phyloP scores from a whole-genome alignment of 2,888 invertebrate genomes.

The Therioaphis trifolii region DNA sequence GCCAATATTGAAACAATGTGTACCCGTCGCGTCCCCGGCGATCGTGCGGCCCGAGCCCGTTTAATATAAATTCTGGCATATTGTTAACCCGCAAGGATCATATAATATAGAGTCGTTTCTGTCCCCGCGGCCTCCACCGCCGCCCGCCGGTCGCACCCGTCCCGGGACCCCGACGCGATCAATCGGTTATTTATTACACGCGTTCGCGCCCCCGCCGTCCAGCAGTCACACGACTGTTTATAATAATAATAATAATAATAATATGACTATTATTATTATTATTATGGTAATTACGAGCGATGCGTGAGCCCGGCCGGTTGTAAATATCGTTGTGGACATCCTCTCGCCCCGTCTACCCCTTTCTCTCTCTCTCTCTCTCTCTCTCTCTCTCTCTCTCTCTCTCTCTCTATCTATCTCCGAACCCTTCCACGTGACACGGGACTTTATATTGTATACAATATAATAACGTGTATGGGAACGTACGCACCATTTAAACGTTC shows the following conservation, averaged over 20 bases:
- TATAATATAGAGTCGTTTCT: constrained; percentile 29
- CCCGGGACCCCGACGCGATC: constrained; percentile 31
- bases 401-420: no score
- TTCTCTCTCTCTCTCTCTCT: no score
- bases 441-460: neutral
- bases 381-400: no score
- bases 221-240: constrained; percentile 36
- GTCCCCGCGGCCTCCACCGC: neutral
- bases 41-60: neutral
- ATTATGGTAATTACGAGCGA: constrained; percentile 59
- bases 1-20: constrained; percentile 61
- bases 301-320: constrained; percentile 42
- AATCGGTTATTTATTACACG: constrained; percentile 58
- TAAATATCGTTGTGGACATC: constrained; percentile 40
- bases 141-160: neutral
- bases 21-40: neutral
- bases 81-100: constrained; percentile 60
- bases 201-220: neutral
- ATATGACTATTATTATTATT: constrained; percentile 39
- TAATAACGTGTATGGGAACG: no score
- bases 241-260: constrained; percentile 26
- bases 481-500: no score
- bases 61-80: constrained; percentile 62
- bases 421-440: neutral
- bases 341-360: neutral